phyloP scores from a whole-genome alignment of 2,113 vertebrate genomes.

The Callorhinus ursinus region DNA sequence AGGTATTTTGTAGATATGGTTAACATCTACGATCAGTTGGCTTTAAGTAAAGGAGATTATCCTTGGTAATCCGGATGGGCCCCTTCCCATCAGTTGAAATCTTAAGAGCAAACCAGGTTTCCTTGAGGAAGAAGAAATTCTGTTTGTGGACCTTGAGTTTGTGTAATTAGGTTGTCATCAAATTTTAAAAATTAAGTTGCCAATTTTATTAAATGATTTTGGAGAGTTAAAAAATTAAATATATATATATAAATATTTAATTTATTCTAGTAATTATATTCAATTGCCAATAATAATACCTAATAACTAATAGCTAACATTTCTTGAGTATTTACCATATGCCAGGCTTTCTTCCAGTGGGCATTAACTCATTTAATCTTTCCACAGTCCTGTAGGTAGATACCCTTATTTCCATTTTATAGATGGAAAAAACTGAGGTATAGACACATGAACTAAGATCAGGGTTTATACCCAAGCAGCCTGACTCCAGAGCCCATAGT shows the following conservation, averaged over 20 bases:
- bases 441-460: not conserved
- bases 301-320: not conserved
- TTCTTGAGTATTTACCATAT: conserved; percentile 19
- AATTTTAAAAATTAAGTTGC: not conserved
- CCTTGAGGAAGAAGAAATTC: not conserved
- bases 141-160: not conserved
- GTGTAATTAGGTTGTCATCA: not conserved
- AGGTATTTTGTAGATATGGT: not conserved
- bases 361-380: not conserved
- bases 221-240: not conserved
- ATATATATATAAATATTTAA: not conserved
- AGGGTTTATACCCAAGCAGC: not conserved
- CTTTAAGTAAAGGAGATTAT: conserved; percentile 3
- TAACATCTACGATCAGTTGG: not conserved
- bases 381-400: not conserved
- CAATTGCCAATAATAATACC: conserved; percentile 7
- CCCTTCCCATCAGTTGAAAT: not conserved
- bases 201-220: not conserved
- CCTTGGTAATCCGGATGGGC: not conserved
- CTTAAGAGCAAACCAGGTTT: not conserved
- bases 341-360: not conserved
- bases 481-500: not conserved
- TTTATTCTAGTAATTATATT: not conserved
- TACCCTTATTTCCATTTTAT: conserved; percentile 23
- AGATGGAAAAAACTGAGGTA: not conserved